Conservation (phyloP, 2,797 vertebrate species). For the Lateolabrax maculatus region DNA sequence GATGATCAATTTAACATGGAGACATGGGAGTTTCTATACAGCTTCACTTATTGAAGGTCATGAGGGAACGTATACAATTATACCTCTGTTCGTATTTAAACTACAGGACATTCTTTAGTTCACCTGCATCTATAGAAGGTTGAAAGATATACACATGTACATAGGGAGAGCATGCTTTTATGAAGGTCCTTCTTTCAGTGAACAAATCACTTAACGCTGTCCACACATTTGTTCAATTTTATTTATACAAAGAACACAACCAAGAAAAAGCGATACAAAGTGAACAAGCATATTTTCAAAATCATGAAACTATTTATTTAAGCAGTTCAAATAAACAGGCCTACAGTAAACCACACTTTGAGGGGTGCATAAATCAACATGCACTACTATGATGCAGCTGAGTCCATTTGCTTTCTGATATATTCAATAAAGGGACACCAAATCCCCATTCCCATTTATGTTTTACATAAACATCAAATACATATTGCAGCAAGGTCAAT, state of each 20-base stretch:
- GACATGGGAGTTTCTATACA: neutral
- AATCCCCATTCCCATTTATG: slow-evolving; percentile 3
- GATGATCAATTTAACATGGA: neutral
- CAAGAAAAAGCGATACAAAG: neutral
- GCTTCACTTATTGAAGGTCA: neutral
- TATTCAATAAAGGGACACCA: slow-evolving; percentile 4
- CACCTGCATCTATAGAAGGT: neutral
- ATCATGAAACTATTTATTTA: slow-evolving; percentile 2
- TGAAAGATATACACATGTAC: neutral
- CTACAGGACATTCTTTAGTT: neutral
- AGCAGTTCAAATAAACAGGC: neutral
- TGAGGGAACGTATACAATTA: neutral
- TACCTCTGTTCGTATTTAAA: neutral
- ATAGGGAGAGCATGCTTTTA: neutral
- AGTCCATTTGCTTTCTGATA: slow-evolving; percentile 7
- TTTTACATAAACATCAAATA: slow-evolving; percentile 20
- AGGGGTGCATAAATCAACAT: slow-evolving; percentile 31
- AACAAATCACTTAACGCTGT: neutral
- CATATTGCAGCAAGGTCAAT: slow-evolving; percentile 1
- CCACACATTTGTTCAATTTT: neutral
- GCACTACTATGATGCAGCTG: neutral
- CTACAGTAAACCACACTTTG: neutral
- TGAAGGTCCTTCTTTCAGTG: neutral
- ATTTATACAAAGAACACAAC: neutral
- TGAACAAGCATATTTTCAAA: neutral